These are phyloP conservation scores for Ptychodera flava DNA, from an alignment of 35 echinoderm and acorn worm species.

Conservation along the genomic window DNA sequence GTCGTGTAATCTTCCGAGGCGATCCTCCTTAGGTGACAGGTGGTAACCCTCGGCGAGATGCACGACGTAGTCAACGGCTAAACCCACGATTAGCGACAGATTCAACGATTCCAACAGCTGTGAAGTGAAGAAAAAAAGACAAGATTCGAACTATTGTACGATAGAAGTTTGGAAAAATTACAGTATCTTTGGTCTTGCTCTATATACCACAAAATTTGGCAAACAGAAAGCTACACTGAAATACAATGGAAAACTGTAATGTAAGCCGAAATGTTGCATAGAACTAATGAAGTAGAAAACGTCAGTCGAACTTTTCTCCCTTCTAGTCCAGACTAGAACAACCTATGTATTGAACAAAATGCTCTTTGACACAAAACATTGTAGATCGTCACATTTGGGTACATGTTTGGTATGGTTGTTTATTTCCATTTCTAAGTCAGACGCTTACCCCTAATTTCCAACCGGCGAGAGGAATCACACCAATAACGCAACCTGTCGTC, in stretches of 20 bases:
- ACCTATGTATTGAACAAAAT: background rate
- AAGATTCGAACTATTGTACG: no score
- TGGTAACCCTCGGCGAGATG: constrained; percentile 15
- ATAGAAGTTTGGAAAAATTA: no score
- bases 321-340: background rate
- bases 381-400: background rate
- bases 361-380: background rate
- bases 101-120: constrained; percentile 7
- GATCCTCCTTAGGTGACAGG: background rate
- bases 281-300: background rate
- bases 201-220: no score
- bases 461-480: constrained; percentile 2
- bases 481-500: background rate
- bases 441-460: constrained; percentile 4
- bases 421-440: background rate
- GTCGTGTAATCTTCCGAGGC: background rate
- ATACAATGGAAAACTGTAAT: no score
- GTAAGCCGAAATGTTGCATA: no score
- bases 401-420: background rate
- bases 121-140: background rate
- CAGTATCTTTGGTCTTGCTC: no score
- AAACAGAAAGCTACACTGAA: no score
- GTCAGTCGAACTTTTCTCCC: background rate
- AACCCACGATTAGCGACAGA: background rate
- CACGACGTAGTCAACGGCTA: constrained; percentile 11